Base-by-base conservation (phyloP, 2,113 vertebrate species). In the Stigmatopora nigra region DNA sequence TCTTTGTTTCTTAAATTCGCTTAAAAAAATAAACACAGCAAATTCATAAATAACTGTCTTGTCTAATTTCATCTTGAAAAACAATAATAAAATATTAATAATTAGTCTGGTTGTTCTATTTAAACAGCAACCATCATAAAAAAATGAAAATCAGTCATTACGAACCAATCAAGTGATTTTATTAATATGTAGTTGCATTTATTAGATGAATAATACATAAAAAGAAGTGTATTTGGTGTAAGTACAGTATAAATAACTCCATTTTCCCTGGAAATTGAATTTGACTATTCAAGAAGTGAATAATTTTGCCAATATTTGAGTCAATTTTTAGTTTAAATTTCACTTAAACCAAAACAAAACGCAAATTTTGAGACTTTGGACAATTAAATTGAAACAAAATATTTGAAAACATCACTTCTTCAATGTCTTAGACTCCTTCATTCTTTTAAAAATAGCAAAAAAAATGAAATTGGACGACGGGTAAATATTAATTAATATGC, bases 341-440 rank as follows among this genome's bases (percentile, higher is more conserved):
- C 38, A 41, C 1, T 7, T 8, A 41, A 41, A 3, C 38, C 6
- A 41, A 44, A 41, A 14, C 5, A 61, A 61, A 31, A 31, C n/a
- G 3, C 25, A 20, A 38, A n/a, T 60, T n/a, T 61, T 41, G 16
- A 36, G 4, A n/a, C 9, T 41, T 41, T 41, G 1, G 51, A 19
- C 51, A 20, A 22, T 19, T 53, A 2, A 53, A 53, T 10, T 41
- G 17, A 8, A 17, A 8, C 19, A 3, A 15, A 13, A 56, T 25
- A 73, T 51, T 65, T 15, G 49, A 41, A 52, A 52, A 4, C 15
- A 41, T 41, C 4, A 49, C 38, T 53, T 47, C 36, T 45, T 36
- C 31, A 59, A 38, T 46, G 51, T 31, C 60, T 67, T 83, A 73
- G 72, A 76, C 78, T 68, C 71, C 25, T 17, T 41, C 9, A 44